Base-by-base conservation (phyloP, 2,797 vertebrate species). In the Diceros bicornis region DNA sequence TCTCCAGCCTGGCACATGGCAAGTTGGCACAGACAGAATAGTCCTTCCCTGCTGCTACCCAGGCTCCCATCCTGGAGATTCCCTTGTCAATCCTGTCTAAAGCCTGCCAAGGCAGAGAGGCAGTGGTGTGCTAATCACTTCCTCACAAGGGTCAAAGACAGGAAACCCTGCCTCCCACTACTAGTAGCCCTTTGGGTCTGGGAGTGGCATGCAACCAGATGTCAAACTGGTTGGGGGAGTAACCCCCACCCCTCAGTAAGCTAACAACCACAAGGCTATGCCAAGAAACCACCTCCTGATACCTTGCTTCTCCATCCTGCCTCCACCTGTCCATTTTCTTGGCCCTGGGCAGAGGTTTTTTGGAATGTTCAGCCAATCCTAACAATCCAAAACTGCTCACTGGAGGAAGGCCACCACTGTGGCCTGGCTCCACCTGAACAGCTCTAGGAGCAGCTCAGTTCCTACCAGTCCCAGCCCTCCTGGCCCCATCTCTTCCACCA, bases 261-360 rank as follows among this genome's bases (percentile, higher is more conserved):
- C 61, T 20, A 85, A 95, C 47, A 44, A 12, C 50, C 52, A 52
- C 25, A 29, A 88, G 34, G 29, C 78, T 79, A 27, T 11, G 34
- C 17, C 21, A 69, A 66, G 59, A 82, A 37, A n/a, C 21, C 1
- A 11, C 59, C 72, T 66, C 66, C 52, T 21, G 32, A 52, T 18
- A 16, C 10, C 44, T 12, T 37, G 6, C 20, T 18, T 23, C 3
- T 4, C 86, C n/a, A 18, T 32, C 23, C 57, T 87, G 34, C 84
- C n/a, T 41, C 61, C 79, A 14, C 11, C 29, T 21, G 8, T 64
- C 55, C 21, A 23, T 41, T 94, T 92, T 13, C 47, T 68, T 94
- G 75, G 61, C 27, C 52, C 77, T 64, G 78, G 50, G 52, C 21
- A 95, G 59, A 81, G 50, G 37, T 37, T 83, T 97, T 52, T 88